phyloP scores from a whole-genome alignment of 2,888 invertebrate genomes.

The Temnothorax rugatulus region DNA sequence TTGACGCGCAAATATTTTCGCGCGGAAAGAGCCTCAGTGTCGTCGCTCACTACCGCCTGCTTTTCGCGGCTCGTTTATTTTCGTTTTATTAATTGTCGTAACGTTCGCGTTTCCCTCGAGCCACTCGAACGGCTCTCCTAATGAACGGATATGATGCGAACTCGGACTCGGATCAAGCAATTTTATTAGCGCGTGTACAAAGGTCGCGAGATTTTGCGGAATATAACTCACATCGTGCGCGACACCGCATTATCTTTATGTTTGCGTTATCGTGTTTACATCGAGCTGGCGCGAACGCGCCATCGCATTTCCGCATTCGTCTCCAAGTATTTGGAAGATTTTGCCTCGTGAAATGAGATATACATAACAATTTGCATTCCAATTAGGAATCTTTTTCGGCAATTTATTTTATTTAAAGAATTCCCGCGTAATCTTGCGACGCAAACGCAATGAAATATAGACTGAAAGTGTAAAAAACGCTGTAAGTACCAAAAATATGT shows the following conservation, averaged over 20 bases:
- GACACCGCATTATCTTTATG: conserved; percentile 30
- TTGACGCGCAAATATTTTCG: conserved; percentile 55
- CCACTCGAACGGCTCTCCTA: neutral
- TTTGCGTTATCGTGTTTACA: conserved; percentile 23
- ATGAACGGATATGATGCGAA: conserved; percentile 23
- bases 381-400: neutral
- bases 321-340: neutral
- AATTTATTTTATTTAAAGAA: conserved; percentile 6
- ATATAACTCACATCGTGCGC: neutral
- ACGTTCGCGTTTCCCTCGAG: neutral
- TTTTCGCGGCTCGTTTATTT: conserved; percentile 45
- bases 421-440: neutral
- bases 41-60: conserved; percentile 22
- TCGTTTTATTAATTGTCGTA: conserved; percentile 38
- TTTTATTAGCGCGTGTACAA: conserved; percentile 20
- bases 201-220: conserved; percentile 14
- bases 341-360: neutral
- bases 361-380: conserved; percentile 2
- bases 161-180: neutral
- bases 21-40: conserved; percentile 43
- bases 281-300: neutral
- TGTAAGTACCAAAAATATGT: neutral
- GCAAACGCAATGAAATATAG: neutral
- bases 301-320: conserved; percentile 23
- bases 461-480: neutral